phyloP scores from a whole-genome alignment of 1,140 invertebrate species.

The Drosophila paulistorum region DNA sequence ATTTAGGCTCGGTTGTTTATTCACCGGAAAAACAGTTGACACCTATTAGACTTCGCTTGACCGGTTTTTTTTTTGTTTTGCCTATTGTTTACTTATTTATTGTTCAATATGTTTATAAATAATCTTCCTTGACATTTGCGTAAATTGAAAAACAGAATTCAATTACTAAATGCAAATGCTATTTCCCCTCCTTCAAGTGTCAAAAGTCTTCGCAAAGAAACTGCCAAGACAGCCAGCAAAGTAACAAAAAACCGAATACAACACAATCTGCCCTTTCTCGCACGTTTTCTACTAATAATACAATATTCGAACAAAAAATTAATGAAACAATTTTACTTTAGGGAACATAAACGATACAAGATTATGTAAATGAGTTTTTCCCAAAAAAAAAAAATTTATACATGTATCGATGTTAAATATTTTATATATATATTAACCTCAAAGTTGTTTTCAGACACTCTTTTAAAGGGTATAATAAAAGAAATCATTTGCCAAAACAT shows the following conservation, averaged over 20 bases:
- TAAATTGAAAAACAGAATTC: conserved; percentile 78
- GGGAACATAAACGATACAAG: no score
- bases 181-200: conserved; percentile 38
- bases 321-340: no score
- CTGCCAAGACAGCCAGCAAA: not conserved
- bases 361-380: no score
- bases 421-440: no score
- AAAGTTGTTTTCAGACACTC: not conserved
- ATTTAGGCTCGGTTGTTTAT: not conserved
- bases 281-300: no score
- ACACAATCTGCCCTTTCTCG: not conserved
- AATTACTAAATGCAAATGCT: conserved; percentile 76
- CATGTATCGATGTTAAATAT: no score
- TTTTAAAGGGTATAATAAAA: not conserved
- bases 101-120: conserved; percentile 37
- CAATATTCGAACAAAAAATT: no score
- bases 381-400: no score
- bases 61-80: conserved; percentile 10
- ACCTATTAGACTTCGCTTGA: conserved; percentile 27
- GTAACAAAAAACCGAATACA: not conserved
- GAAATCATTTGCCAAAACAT: conserved; percentile 53
- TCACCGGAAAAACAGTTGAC: not conserved
- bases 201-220: conserved; percentile 59
- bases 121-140: conserved; percentile 59
- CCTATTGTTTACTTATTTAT: conserved; percentile 1